Conservation (phyloP, 64 coral and sea anemone genomes). For the Hydrozoanthus tunicans region DNA sequence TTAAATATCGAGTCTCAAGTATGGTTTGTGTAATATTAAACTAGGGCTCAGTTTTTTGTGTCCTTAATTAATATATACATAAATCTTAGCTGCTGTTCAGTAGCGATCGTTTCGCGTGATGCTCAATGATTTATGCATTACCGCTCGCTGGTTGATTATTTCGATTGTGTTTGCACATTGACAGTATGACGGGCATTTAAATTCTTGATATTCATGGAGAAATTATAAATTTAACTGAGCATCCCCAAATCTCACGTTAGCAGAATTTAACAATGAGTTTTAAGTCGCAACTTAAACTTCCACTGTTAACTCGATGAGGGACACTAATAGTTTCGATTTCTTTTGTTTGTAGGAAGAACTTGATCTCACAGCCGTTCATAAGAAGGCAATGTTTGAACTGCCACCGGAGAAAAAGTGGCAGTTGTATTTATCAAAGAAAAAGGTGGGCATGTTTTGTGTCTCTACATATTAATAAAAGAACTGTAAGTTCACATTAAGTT, state of each 20-base stretch:
- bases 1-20: neutral
- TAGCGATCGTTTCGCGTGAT: constrained; percentile 38
- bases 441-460: constrained; percentile 45
- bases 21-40: constrained; percentile 7
- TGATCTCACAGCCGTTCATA: constrained; percentile 92
- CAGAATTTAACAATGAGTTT: no score
- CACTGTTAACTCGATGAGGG: no score
- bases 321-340: neutral
- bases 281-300: no score
- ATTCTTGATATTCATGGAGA: constrained; percentile 15
- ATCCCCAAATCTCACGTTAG: no score
- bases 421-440: constrained; percentile 98
- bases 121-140: constrained; percentile 47
- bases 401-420: constrained; percentile 99
- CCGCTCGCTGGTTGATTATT: neutral
- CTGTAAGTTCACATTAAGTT: neutral
- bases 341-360: constrained; percentile 92
- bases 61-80: neutral
- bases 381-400: constrained; percentile 97
- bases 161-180: neutral
- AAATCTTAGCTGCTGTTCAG: neutral
- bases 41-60: neutral
- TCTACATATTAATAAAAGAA: neutral
- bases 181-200: constrained; percentile 32
- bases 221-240: no score